These are phyloP conservation scores for Todiramphus chloris DNA, from an alignment of 2,113 vertebrate genomes.

Conservation along the genomic window DNA sequence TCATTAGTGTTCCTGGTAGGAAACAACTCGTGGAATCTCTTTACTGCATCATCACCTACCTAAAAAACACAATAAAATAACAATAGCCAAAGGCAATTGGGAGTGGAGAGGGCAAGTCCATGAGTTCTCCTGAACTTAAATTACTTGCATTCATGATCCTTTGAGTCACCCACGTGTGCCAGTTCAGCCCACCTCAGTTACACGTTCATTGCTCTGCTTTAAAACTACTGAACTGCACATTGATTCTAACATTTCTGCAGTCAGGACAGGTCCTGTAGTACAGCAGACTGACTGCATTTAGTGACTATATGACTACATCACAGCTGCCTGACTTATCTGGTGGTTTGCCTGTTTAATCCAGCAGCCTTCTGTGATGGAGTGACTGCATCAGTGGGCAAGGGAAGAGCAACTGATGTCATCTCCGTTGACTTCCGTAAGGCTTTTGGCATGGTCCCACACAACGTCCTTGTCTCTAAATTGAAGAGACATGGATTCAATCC, in stretches of 20 bases:
- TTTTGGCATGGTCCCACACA: not conserved
- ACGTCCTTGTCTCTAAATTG: not conserved
- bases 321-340: not conserved
- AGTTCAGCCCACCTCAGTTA: not conserved
- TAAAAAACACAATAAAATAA: not conserved
- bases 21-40: constrained; percentile 80
- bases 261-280: not conserved
- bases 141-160: not conserved
- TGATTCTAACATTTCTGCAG: not conserved
- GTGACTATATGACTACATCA: not conserved
- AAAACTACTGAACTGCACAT: not conserved
- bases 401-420: not conserved
- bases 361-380: not conserved
- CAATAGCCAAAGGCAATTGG: not conserved
- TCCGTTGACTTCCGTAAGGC: not conserved
- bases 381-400: not conserved
- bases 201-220: not conserved
- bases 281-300: not conserved
- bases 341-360: not conserved
- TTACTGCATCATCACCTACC: constrained; percentile 73
- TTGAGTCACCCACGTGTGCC: not conserved
- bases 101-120: not conserved
- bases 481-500: not conserved
- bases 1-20: constrained; percentile 71
- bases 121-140: not conserved